These are phyloP conservation scores for Entomyzon cyanotis DNA, from an alignment of 2,113 vertebrate genomes.

Conservation along the genomic window DNA sequence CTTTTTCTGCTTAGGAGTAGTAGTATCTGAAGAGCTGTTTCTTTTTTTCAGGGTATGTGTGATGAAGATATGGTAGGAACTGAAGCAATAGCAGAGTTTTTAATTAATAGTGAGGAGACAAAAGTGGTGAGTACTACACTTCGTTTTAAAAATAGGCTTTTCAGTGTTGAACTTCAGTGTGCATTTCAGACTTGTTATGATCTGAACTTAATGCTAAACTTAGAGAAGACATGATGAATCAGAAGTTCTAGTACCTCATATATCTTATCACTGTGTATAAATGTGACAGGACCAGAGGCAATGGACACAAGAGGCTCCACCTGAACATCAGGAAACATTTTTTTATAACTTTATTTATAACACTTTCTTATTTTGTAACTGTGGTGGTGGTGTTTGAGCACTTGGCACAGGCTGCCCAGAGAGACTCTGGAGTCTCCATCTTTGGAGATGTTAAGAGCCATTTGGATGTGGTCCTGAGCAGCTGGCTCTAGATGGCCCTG, in stretches of 20 bases:
- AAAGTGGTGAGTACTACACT: slow-evolving; percentile 81
- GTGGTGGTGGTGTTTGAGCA: background rate
- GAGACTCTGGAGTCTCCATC: background rate
- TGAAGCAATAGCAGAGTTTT: slow-evolving; percentile 91
- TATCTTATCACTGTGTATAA: background rate
- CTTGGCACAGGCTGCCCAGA: background rate
- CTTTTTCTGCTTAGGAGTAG: background rate
- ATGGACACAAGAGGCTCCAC: background rate
- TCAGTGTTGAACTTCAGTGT: background rate
- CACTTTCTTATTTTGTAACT: background rate
- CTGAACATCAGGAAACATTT: background rate
- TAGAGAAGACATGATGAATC: background rate
- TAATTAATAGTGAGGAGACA: slow-evolving; percentile 88
- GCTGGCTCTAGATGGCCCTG: background rate
- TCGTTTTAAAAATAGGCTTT: background rate
- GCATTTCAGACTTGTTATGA: background rate
- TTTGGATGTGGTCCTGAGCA: background rate
- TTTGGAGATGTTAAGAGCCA: background rate
- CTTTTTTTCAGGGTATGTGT: slow-evolving; percentile 67
- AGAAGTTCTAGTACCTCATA: background rate
- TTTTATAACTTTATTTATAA: background rate
- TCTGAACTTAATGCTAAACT: background rate
- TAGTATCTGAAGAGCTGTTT: slow-evolving; percentile 12
- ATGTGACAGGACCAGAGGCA: background rate
- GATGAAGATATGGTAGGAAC: slow-evolving; percentile 81